Conservation (phyloP, 1,140 invertebrate genomes). For the Penaeus indicus region DNA sequence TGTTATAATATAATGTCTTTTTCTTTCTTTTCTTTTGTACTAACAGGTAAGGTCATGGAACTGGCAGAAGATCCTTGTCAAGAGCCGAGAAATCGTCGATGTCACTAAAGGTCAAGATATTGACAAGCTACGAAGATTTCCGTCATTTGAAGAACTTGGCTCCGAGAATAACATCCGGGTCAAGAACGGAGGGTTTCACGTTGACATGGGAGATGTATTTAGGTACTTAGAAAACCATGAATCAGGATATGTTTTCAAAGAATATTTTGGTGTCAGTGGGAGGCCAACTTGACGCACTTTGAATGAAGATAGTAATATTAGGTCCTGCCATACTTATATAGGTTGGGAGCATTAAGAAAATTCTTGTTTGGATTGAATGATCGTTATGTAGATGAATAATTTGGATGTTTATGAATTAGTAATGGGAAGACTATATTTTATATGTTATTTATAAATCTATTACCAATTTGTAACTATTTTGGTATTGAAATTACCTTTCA, state of each 20-base stretch:
- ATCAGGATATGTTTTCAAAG: slow-evolving; percentile 79
- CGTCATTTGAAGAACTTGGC: slow-evolving; percentile 79
- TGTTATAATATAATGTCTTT: not conserved
- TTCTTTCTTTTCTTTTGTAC: slow-evolving; percentile 66
- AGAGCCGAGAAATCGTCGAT: slow-evolving; percentile 72
- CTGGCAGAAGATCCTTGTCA: slow-evolving; percentile 74
- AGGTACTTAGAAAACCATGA: slow-evolving; percentile 79
- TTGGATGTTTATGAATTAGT: too few species aligned
- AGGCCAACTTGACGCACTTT: slow-evolving; percentile 46
- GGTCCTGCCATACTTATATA: not conserved
- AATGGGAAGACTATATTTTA: too few species aligned
- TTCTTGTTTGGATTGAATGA: not conserved
- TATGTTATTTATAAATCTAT: too few species aligned
- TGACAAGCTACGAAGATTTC: slow-evolving; percentile 76
- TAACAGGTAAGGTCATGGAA: slow-evolving; percentile 74
- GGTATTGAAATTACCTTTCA: too few species aligned
- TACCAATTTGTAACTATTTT: too few species aligned
- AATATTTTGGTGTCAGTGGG: slow-evolving; percentile 82
- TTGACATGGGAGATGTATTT: slow-evolving; percentile 81
- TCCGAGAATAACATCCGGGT: slow-evolving; percentile 75
- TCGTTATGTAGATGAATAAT: too few species aligned
- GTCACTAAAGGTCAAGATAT: slow-evolving; percentile 74
- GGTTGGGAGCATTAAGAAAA: not conserved
- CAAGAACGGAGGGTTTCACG: slow-evolving; percentile 75
- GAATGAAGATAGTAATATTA: too few species aligned